Base-by-base conservation (phyloP, 37 sponge, comb jelly and placozoan genomes). In the Corticium candelabrum region DNA sequence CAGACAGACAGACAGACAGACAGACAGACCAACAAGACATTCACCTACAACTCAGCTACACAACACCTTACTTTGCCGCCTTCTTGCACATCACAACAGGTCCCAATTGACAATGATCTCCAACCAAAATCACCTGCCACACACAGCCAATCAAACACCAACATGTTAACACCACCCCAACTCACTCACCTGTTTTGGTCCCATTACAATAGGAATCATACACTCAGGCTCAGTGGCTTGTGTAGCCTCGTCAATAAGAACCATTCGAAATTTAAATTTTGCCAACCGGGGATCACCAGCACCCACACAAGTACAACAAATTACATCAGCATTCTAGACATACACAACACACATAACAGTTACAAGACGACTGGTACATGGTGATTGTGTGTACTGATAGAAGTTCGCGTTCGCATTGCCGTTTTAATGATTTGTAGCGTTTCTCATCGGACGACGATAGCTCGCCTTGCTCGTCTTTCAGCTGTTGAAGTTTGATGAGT, bases 51-150 rank as follows among this genome's bases (percentile, higher is more conserved):
- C n/a, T n/a, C n/a, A n/a, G n/a, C 33, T 33, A 32, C 74, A 35
- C 38, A 79, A 31, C n/a, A 1, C 37, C 87, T 82, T 35, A 89
- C 93, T 81, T 90, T 35, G 97, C 93, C 68, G 97, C 97, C 68
- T 90, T 89, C 97, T 96, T 96, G 84, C 97, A 96, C 97, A 96
- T 92, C 37, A 96, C 90, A 35, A 93, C 97, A 7, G 97, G 97
- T 43, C 97, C 97, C 67, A 96, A 85, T 84, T 96, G 97, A 75
- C 97, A 96, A 84, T 96, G 97, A 68, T 96, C 97, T 3, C 97
- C 97, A 21, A 96, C 93, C 67, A 96, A 79, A 67, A 90, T 88
- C 68, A 90, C 89, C 81, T 82, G 67, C 35, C 36, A 32, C 4
- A 3, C 21, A 3, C 3, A 37, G 36, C 15, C n/a, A n/a, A n/a